Evolutionary conservation across 1,140 invertebrate species (phyloP).

Genomic region (Leptinotarsa texana): DNA sequence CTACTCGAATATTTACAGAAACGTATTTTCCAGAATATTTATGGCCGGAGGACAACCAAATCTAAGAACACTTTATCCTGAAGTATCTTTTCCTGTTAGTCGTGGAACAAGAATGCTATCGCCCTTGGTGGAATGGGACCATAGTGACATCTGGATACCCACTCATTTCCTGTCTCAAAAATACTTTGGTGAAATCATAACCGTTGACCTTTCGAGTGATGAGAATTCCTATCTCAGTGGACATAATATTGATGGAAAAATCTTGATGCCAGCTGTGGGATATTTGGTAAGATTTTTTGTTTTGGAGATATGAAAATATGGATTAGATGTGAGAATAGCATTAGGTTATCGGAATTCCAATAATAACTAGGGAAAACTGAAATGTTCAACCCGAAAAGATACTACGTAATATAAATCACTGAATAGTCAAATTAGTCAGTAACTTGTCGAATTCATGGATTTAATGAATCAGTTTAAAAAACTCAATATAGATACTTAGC

Average conservation of each 20-base stretch:
- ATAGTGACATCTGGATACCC: conserved; percentile 70
- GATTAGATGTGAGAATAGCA: too few species aligned
- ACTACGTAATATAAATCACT: too few species aligned
- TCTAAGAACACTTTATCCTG: conserved; percentile 72
- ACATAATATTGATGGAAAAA: conserved; percentile 91
- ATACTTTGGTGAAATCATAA: not conserved
- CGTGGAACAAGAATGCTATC: conserved; percentile 84
- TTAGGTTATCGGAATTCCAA: too few species aligned
- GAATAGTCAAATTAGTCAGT: too few species aligned
- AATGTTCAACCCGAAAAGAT: too few species aligned
- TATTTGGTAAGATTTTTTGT: conserved; percentile 68
- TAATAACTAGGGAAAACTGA: too few species aligned
- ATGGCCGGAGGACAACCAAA: conserved; percentile 82
- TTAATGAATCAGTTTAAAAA: too few species aligned
- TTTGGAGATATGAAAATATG: too few species aligned
- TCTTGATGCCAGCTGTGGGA: conserved; percentile 93
- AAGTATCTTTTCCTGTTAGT: conserved; percentile 81
- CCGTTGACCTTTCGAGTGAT: conserved; percentile 9
- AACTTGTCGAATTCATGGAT: too few species aligned
- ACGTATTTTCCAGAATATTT: conserved; percentile 66
- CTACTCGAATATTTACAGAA: too few species aligned
- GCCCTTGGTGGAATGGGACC: conserved; percentile 88
- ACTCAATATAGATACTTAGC: too few species aligned
- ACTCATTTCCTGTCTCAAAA: not conserved
- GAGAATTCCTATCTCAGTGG: conserved; percentile 69